Percentiles rank a stretch among this genome's conserved stretches.
phyloP scores from a whole-genome alignment of 2,797 vertebrate species.

The Rhabdophis nuchalis region DNA sequence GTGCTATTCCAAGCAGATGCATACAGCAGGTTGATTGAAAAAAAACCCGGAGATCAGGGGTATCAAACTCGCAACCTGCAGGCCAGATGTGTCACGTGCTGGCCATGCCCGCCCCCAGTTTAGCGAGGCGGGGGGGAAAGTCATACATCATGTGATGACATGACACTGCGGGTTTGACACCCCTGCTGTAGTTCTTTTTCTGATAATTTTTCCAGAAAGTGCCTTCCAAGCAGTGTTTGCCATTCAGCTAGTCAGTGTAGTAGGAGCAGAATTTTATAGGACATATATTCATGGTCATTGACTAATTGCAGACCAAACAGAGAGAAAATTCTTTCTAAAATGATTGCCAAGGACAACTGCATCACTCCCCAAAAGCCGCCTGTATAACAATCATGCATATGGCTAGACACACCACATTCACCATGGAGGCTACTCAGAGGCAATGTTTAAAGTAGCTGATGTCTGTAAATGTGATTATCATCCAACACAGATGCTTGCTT shows the following conservation, averaged over 20 bases:
- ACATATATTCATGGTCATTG: not conserved
- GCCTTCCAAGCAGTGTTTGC: not conserved
- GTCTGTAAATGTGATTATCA: not conserved
- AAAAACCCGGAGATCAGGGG: not conserved
- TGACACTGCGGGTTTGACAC: no score
- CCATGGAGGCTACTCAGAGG: not conserved
- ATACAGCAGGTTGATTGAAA: not conserved
- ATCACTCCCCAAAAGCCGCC: not conserved
- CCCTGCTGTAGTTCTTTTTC: not conserved
- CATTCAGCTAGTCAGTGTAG: not conserved
- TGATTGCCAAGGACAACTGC: not conserved
- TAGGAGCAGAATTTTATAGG: not conserved
- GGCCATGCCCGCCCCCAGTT: no score
- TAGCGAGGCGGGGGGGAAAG: accelerated
- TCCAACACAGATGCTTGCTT: constrained; percentile 1
- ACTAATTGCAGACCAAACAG: not conserved
- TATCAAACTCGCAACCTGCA: no score
- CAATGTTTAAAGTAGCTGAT: not conserved
- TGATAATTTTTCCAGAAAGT: not conserved
- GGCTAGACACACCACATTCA: not conserved
- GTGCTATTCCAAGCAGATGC: not conserved
- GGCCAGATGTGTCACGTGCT: no score
- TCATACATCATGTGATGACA: no score
- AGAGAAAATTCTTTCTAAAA: not conserved
- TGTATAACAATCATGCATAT: not conserved